Evolutionary conservation across 2,113 vertebrate species (phyloP).

Genomic region (Potamarius usumacintae): DNA sequence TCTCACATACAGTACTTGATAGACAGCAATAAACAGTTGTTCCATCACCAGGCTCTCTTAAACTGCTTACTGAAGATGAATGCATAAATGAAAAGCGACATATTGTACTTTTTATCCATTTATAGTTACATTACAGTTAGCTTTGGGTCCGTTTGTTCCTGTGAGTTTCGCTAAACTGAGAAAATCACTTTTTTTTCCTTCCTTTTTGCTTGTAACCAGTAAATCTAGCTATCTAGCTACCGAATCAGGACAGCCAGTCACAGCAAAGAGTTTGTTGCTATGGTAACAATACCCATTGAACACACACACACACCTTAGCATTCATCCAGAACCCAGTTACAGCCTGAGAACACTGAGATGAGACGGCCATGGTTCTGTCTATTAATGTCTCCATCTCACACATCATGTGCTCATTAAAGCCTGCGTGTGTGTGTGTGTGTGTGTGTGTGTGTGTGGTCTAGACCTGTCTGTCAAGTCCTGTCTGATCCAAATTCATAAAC

Average conservation of each 20-base stretch:
- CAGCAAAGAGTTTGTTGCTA: constrained; percentile 1
- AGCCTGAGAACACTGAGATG: not conserved
- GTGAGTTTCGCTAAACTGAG: not conserved
- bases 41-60: not conserved
- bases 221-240: not conserved
- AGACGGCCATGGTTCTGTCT: constrained; percentile 10
- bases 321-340: constrained; percentile 2
- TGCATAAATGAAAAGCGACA: accelerated
- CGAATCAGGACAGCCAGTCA: not conserved
- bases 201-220: not conserved
- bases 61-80: not conserved
- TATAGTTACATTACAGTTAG: not conserved
- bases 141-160: not conserved
- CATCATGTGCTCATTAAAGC: constrained; percentile 22
- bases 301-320: not conserved
- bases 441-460: constrained; percentile 20
- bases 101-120: not conserved
- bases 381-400: constrained; percentile 28
- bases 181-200: not conserved
- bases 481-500: constrained; percentile 47
- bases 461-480: not conserved
- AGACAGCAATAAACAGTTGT: not conserved
- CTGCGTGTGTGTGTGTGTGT: constrained; percentile 27
- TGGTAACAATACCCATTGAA: constrained; percentile 17
- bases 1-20: not conserved